Conservation (phyloP, 1,140 invertebrate species). For the Camponotus floridanus region DNA sequence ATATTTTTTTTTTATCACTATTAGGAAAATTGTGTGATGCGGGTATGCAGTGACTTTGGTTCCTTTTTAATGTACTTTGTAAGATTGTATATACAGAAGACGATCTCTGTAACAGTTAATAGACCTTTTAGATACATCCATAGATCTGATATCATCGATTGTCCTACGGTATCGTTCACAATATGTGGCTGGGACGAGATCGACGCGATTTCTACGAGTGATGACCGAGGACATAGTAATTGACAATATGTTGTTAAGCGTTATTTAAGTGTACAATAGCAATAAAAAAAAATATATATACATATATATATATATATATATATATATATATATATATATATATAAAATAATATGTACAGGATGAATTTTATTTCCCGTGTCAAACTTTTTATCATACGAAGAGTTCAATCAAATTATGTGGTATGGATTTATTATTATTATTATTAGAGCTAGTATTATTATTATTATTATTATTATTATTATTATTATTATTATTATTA, state of each 20-base stretch:
- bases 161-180: conserved; percentile 61
- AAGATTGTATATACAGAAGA: conserved; percentile 64
- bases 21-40: conserved; percentile 12
- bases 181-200: conserved; percentile 53
- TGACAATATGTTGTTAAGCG: conserved; percentile 72
- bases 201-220: conserved; percentile 28
- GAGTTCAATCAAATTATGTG: too few relatives aligned
- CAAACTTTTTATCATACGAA: too few relatives aligned
- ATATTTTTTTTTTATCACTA: conserved; percentile 18
- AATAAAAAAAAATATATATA: conserved; percentile 72
- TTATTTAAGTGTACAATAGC: conserved; percentile 79
- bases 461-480: too few relatives aligned
- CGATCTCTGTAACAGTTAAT: conserved; percentile 45
- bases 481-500: too few relatives aligned
- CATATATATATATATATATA: conserved; percentile 22
- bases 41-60: conserved; percentile 39
- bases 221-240: conserved; percentile 48
- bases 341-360: too few relatives aligned
- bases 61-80: conserved; percentile 64
- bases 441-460: too few relatives aligned
- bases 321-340: too few relatives aligned
- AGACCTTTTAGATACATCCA: not conserved
- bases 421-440: too few relatives aligned
- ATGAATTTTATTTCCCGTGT: too few relatives aligned
- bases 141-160: conserved; percentile 45